Conservation (phyloP, 2,888 invertebrate species). For the Acanthopleura granulata region DNA sequence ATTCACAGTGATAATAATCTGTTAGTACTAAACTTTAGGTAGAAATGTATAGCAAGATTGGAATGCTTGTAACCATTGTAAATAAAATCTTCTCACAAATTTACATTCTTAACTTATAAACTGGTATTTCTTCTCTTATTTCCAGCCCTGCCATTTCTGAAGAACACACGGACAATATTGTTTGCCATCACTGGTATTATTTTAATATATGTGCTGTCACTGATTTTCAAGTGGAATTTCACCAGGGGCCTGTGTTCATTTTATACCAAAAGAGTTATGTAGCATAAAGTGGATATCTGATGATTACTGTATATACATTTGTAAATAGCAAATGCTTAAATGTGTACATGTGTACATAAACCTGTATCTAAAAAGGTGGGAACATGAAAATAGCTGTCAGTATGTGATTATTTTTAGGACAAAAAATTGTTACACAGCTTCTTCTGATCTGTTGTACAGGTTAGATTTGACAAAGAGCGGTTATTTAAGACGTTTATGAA, state of each 20-base stretch:
- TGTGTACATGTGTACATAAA: background rate
- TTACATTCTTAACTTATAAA: background rate
- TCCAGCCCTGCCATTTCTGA: slow-evolving; percentile 87
- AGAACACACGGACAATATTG: slow-evolving; percentile 86
- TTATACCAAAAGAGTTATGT: slow-evolving; percentile 81
- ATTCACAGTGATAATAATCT: no score
- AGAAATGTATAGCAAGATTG: background rate
- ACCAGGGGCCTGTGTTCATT: slow-evolving; percentile 85
- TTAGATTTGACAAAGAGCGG: no score
- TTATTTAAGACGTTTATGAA: no score
- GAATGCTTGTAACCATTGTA: background rate
- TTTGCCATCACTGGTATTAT: slow-evolving; percentile 85
- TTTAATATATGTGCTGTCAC: slow-evolving; percentile 82
- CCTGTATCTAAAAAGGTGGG: no score
- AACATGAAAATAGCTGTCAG: no score
- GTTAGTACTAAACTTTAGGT: background rate
- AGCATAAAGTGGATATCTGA: background rate
- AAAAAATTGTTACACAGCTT: no score
- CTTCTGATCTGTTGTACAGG: no score
- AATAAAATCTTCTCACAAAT: background rate
- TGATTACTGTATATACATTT: background rate
- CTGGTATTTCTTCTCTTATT: slow-evolving; percentile 43
- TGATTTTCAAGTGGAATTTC: slow-evolving; percentile 87
- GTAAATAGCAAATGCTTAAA: background rate
- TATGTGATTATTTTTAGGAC: no score